Percentiles rank a stretch among this genome's conserved stretches.
phyloP scores from a whole-genome alignment of 2,797 vertebrate genomes.

The Danio jaintianensis region DNA sequence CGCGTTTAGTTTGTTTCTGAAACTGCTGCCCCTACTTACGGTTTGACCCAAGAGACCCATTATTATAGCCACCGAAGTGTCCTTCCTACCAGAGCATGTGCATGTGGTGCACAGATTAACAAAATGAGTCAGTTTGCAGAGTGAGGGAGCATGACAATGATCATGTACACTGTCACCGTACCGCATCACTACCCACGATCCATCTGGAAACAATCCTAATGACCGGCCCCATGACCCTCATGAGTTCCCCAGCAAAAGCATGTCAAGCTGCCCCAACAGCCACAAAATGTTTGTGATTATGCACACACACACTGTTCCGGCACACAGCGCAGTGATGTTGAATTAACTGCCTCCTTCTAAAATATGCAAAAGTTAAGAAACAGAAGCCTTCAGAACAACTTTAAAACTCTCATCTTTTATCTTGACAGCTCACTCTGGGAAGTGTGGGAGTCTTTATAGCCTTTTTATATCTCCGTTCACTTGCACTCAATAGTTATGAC shows the following conservation, averaged over 20 bases:
- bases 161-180: slow-evolving; percentile 31
- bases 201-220: slow-evolving; percentile 55
- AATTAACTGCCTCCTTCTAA: slow-evolving; percentile 42
- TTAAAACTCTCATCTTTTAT: slow-evolving; percentile 58
- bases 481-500: slow-evolving; percentile 58
- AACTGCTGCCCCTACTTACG: background rate
- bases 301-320: slow-evolving; percentile 37
- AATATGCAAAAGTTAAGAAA: slow-evolving; percentile 6
- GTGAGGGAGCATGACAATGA: slow-evolving; percentile 36
- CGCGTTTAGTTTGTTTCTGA: background rate
- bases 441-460: slow-evolving; percentile 54
- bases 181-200: slow-evolving; percentile 49
- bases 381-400: slow-evolving; percentile 42
- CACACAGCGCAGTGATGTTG: slow-evolving; percentile 15
- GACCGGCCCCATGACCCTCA: slow-evolving; percentile 54
- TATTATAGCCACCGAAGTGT: slow-evolving; percentile 6
- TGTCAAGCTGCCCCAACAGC: slow-evolving; percentile 41
- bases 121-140: slow-evolving; percentile 24
- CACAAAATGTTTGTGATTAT: slow-evolving; percentile 51
- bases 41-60: background rate
- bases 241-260: slow-evolving; percentile 47
- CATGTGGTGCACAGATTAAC: slow-evolving; percentile 25
- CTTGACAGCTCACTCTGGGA: slow-evolving; percentile 60
- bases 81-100: background rate
- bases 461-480: slow-evolving; percentile 45